phyloP scores from a whole-genome alignment of 2,797 vertebrate genomes.

The Champsocephalus gunnari region DNA sequence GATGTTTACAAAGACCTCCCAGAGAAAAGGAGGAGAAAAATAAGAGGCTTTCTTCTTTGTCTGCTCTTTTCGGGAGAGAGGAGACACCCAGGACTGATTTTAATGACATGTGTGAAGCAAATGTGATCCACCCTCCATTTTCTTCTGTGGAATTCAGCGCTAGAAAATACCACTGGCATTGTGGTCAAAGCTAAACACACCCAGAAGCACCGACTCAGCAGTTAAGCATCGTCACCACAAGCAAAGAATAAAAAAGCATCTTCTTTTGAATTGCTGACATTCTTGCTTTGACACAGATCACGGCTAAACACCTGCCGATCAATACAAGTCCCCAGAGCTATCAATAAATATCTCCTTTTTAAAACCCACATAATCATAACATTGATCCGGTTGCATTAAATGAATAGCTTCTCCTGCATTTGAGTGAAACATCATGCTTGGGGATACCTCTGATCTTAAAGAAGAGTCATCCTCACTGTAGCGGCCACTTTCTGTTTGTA shows the following conservation, averaged over 20 bases:
- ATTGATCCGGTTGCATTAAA: constrained; percentile 3
- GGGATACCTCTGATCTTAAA: constrained; percentile 42
- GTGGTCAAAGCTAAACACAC: constrained; percentile 74
- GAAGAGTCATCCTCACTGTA: constrained; percentile 8
- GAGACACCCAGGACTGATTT: constrained; percentile 77
- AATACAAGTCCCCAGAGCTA: constrained; percentile 1
- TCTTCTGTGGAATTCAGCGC: constrained; percentile 71
- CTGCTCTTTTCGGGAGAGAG: constrained; percentile 67
- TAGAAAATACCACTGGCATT: constrained; percentile 72
- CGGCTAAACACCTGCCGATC: constrained; percentile 53
- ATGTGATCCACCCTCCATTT: constrained; percentile 76
- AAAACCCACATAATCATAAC: constrained; percentile 17
- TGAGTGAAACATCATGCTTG: background rate
- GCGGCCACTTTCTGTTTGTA: no score
- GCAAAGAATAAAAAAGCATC: constrained; percentile 50
- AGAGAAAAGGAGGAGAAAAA: constrained; percentile 67
- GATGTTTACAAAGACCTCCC: constrained; percentile 77
- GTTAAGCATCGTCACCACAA: constrained; percentile 70
- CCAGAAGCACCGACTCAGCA: constrained; percentile 67
- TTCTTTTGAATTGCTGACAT: constrained; percentile 35
- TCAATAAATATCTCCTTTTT: constrained; percentile 6
- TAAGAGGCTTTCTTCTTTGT: constrained; percentile 70
- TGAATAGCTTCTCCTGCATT: background rate
- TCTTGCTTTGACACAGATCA: constrained; percentile 23
- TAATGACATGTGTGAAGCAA: constrained; percentile 83